Evolutionary conservation across 1,140 invertebrate genomes (phyloP), one percentile per base, ranked within the genome.

Genomic region (Brevipalpus yothersi): DNA sequence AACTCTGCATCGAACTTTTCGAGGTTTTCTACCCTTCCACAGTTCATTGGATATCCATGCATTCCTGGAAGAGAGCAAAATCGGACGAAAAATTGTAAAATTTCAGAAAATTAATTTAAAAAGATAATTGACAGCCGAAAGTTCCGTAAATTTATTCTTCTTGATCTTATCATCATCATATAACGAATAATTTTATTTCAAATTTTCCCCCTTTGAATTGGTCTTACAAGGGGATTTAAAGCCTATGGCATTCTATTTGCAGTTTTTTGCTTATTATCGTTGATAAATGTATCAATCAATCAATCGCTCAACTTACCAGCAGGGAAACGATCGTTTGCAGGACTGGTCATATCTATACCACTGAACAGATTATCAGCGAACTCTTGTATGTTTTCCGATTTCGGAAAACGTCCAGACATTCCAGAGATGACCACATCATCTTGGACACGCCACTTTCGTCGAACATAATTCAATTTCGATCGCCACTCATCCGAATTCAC

Each of bases 401-500:
- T 83, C 0, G 91, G 90, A 60, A 93, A 76, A 63, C 87, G 81
- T 58, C 86, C 87, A 43, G 87, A 89, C 65, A 94, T 78, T 41
- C 90, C 90, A 58, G 80, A 79, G 62, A 94, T 83, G 53, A 89
- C 86, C 60, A 94, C 77, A 56, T 90, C 86, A 45, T 45, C 43
- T 45, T 45, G 2, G 3, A 45, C 85, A 82, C 73, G 96, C 92
- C 62, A 96, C 70, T 4, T 95, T 15, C 43, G 43, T 15, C 43
- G 43, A 17, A 45, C n/a, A 45, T 15, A 45, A 9, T 45, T 45
- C 12, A 15, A 4, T 4, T 45, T 45, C 2, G n/a, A 45, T 4
- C n/a, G 43, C 43, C 12, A 13, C 4, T 45, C 43, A 31, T 31
- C 31, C 31, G 31, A 31, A 31, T 31, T 31, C 31, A 31, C 2